Evolutionary conservation across 2,888 invertebrate species (phyloP), one percentile per base, ranked within the genome.

Genomic region (Erebia epiphron): DNA sequence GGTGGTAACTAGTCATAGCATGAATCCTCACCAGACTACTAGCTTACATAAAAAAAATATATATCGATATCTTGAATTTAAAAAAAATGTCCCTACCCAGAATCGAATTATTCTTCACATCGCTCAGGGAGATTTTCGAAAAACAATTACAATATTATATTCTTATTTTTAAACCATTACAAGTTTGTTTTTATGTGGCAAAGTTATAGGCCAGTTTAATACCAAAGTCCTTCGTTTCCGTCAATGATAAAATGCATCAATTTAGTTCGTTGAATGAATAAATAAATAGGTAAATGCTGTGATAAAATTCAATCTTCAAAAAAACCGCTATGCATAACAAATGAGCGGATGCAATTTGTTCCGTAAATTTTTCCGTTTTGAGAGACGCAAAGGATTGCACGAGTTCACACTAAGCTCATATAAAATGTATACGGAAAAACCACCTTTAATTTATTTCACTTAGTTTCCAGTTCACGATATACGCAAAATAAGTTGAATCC

Each of bases 351-450:
- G 49, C 62, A 62, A 62, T 49, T 46, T 62, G 21, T 62, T 62
- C 49, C 18, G 46, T 26, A 62, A 62, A 43, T 21, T 62, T 62
- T 62, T 18, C 46, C 21, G 46, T n/a, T 18, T 46, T 18, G 62
- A 62, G 46, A 62, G 13, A 60, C 41, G 21, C 8, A 62, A 61
- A 46, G 21, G 61, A 49, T 61, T 18, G 61, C 61, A 14, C 21
- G 46, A 62, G 21, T 62, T 49, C 46, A 62, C 21, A 21, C 62
- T 49, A 5, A 21, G 62, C 62, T 62, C 21, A 62, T 62, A 21
- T 49, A 21, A 49, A 62, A 62, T 62, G 62, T 46, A 21, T 21
- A 46, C 62, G 62, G 49, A 21, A 62, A 49, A 62, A 21, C 49
- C 49, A 49, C 18, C 16, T 61, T 21, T 49, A 62, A 62, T 62